phyloP scores from a whole-genome alignment of 2,888 invertebrate genomes.

The Laothoe populi region DNA sequence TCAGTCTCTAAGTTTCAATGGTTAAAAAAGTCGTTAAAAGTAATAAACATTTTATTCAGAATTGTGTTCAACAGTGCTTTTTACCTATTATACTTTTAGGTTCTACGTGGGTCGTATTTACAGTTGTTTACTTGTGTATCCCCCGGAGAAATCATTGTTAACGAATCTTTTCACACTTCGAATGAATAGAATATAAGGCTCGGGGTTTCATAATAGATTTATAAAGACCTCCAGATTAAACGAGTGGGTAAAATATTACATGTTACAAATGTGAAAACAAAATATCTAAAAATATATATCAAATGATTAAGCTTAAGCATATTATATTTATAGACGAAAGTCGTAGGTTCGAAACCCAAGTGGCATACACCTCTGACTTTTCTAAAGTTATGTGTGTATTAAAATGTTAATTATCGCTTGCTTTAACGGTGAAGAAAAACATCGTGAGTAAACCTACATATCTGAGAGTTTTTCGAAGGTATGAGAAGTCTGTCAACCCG shows the following conservation, averaged over 20 bases:
- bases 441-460: too few species aligned
- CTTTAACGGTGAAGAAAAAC: too few species aligned
- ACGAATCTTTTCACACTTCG: slow-evolving; percentile 37
- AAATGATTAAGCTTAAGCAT: too few species aligned
- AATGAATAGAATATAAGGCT: slow-evolving; percentile 40
- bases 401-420: too few species aligned
- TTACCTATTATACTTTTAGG: background rate
- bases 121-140: slow-evolving; percentile 29
- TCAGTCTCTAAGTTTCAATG: too few species aligned
- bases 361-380: too few species aligned
- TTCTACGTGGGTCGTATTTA: slow-evolving; percentile 28
- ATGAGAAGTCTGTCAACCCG: too few species aligned
- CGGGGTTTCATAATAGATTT: slow-evolving; percentile 27
- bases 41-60: slow-evolving; percentile 13
- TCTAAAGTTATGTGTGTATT: too few species aligned
- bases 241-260: slow-evolving; percentile 15
- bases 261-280: background rate
- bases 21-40: background rate
- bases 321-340: too few species aligned
- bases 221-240: slow-evolving; percentile 26
- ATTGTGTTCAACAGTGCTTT: background rate
- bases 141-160: slow-evolving; percentile 46
- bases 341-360: too few species aligned
- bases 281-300: background rate
- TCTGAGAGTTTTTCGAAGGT: too few species aligned